Percentiles rank a stretch among this genome's conserved stretches.
Conservation (phyloP, 2,113 vertebrate genomes). For the Ptyas mucosa region DNA sequence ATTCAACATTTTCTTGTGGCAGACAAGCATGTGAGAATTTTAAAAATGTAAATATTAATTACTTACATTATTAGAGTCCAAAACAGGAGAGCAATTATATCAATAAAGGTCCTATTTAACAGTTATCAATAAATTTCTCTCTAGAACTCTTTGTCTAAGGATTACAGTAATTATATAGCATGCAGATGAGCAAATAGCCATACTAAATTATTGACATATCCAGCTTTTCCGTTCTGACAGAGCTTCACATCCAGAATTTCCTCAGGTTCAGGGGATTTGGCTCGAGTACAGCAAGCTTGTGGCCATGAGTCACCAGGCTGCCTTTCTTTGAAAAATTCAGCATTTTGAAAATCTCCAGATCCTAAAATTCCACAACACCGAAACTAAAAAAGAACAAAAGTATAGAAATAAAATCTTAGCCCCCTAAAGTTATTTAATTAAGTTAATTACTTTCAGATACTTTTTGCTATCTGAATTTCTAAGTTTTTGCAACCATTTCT, state of each 20-base stretch:
- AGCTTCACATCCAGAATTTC: constrained; percentile 47
- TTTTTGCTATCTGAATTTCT: background rate
- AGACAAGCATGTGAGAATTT: background rate
- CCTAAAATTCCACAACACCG: constrained; percentile 64
- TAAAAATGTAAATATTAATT: background rate
- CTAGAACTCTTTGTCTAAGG: background rate
- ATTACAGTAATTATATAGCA: background rate
- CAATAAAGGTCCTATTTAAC: background rate
- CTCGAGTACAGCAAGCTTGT: constrained; percentile 36
- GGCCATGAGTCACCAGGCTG: constrained; percentile 50
- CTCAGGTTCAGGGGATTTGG: background rate
- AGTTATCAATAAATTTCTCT: background rate
- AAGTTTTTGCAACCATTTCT: background rate
- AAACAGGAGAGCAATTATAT: background rate
- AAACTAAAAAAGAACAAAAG: constrained; percentile 50
- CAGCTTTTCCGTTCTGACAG: background rate
- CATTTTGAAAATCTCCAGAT: constrained; percentile 55
- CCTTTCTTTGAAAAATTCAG: constrained; percentile 54
- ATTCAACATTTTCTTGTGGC: background rate
- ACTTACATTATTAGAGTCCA: background rate
- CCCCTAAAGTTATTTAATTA: background rate
- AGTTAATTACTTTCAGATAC: background rate
- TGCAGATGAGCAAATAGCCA: background rate
- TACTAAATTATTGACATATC: background rate
- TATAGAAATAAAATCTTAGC: background rate